A percentile compares a stretch with the other conserved stretches of the same genome.
phyloP scores from a whole-genome alignment of 2,888 invertebrate species.

The Drosophila trichaetosa region DNA sequence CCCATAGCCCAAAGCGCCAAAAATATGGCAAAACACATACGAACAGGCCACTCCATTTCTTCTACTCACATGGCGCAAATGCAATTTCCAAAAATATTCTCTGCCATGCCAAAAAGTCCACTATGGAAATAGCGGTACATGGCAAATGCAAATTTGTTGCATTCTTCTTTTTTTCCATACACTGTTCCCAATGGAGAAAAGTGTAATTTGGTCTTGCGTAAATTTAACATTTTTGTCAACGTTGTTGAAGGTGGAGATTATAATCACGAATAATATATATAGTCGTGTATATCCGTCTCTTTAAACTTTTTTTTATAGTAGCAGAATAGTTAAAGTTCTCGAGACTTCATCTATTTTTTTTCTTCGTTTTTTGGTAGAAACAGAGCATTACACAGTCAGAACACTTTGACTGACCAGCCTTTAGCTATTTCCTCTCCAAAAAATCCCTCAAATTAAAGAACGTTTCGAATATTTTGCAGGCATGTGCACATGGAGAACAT shows the following conservation, averaged over 20 bases:
- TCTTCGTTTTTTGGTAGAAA: background rate
- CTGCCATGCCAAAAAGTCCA: constrained; percentile 51
- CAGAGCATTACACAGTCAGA: background rate
- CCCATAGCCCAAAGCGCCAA: constrained; percentile 55
- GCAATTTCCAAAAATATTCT: constrained; percentile 60
- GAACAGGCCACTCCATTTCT: constrained; percentile 4
- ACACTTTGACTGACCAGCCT: background rate
- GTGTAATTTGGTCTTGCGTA: background rate
- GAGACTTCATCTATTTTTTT: background rate
- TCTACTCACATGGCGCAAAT: constrained; percentile 35
- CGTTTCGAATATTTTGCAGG: constrained; percentile 30
- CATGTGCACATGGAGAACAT: constrained; percentile 34
- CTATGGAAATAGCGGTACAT: constrained; percentile 48
- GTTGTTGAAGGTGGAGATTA: background rate
- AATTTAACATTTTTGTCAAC: background rate
- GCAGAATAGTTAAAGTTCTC: background rate
- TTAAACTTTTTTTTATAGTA: background rate
- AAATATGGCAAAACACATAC: constrained; percentile 45
- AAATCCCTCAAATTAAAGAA: constrained; percentile 26
- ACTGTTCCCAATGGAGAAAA: background rate
- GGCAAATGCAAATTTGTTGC: constrained; percentile 57
- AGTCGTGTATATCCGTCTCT: background rate
- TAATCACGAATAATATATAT: background rate
- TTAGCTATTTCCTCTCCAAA: background rate
- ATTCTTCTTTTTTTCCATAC: constrained; percentile 14